These are phyloP conservation scores for Cyrtodaria siliqua DNA, from an alignment of 2,888 invertebrate species.

Conservation along the genomic window DNA sequence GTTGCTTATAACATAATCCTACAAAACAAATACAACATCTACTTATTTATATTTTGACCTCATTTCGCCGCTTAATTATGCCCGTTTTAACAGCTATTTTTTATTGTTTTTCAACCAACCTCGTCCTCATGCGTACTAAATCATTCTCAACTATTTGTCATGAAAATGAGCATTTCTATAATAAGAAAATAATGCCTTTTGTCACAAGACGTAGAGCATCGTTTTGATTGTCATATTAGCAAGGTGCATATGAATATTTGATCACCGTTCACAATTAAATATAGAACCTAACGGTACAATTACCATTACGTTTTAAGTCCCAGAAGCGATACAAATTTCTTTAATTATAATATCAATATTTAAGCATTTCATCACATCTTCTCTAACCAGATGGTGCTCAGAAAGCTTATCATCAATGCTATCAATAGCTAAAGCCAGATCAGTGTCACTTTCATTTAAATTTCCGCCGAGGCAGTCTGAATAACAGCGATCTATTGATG, in stretches of 20 bases:
- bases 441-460: constrained; percentile 38
- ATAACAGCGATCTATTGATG: constrained; percentile 41
- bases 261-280: neutral
- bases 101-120: constrained; percentile 41
- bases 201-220: neutral
- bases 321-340: too few species aligned
- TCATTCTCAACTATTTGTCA: constrained; percentile 41
- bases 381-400: constrained; percentile 16
- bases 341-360: too few species aligned
- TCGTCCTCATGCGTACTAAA: constrained; percentile 18
- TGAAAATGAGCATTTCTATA: neutral
- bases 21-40: neutral
- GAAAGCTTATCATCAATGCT: constrained; percentile 13
- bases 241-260: neutral
- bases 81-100: constrained; percentile 44
- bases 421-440: constrained; percentile 32
- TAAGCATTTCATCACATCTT: constrained; percentile 3
- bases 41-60: constrained; percentile 29
- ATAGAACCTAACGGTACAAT: neutral
- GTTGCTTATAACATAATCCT: too few species aligned
- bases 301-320: neutral
- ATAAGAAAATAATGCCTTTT: neutral
- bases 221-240: neutral
- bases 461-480: constrained; percentile 21
- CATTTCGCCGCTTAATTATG: constrained; percentile 44